Conservation (phyloP, 2,888 invertebrate species). For the Dryobota labecula region DNA sequence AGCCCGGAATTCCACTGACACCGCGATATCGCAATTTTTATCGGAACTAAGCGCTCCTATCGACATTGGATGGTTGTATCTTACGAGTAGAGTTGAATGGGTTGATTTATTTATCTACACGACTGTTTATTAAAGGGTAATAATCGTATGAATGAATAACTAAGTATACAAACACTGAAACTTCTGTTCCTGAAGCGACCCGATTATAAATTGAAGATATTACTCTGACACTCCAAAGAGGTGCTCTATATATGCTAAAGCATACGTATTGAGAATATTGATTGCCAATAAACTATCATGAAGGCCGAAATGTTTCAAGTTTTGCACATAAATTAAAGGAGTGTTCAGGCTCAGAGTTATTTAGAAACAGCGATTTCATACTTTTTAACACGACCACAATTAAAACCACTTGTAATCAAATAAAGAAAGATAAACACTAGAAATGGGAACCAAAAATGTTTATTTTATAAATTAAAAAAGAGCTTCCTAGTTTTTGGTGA, state of each 20-base stretch:
- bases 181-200: constrained; percentile 9
- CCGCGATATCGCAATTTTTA: constrained; percentile 51
- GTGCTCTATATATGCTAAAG: constrained; percentile 23
- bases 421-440: constrained; percentile 42
- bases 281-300: constrained; percentile 58
- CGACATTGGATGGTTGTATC: constrained; percentile 30
- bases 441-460: constrained; percentile 20
- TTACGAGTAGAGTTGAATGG: constrained; percentile 40
- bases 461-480: not conserved
- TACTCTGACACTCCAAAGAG: constrained; percentile 8
- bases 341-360: constrained; percentile 15
- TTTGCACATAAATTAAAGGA: constrained; percentile 40
- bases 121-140: constrained; percentile 18
- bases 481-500: not conserved
- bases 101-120: constrained; percentile 44
- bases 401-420: constrained; percentile 35
- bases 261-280: constrained; percentile 54
- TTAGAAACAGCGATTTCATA: constrained; percentile 26
- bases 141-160: constrained; percentile 25
- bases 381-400: constrained; percentile 30
- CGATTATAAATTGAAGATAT: constrained; percentile 5
- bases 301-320: constrained; percentile 59
- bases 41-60: constrained; percentile 45
- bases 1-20: constrained; percentile 49
- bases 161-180: constrained; percentile 19